Base-by-base conservation (phyloP, 2,888 invertebrate genomes). In the Eledona agricola region DNA sequence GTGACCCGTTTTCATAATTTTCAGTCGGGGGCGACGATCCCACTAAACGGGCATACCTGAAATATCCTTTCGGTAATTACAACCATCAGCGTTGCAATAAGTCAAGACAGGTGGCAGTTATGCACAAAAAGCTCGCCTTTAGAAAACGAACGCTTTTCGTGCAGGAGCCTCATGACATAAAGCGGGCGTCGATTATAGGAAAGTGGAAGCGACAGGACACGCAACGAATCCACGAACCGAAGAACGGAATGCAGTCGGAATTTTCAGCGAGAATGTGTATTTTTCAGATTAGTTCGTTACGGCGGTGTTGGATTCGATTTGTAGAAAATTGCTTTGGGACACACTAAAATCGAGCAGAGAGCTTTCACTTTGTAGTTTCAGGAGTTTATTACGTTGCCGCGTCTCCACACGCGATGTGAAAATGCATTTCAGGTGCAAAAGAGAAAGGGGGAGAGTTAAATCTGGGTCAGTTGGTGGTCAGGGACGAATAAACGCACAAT, bases 121-220 rank as follows among this genome's bases (percentile, higher is more conserved):
- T 42, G 42, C 13, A 31, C 31, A 31, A 42, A 59, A 57, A 58
- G 45, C 38, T 45, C 47, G 26, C 53, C 42, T 42, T 42, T 42
- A n/a, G 42, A 42, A 42, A 61, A 58, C 50, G 60, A 63, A 59
- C 54, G 52, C 26, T 51, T 58, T 57, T 50, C 63, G 62, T 63
- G 65, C 57, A 47, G 51, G 55, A 45, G 55, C 54, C 57, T 57
- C 62, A 51, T 51, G 59, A 60, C 57, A 60, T 60, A 64, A 60
- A 62, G 38, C 51, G 58, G 56, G 61, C 61, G 63, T 63, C 59
- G 62, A 60, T 59, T 57, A 55, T 59, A 58, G 56, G 64, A 65
- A 65, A 64, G 65, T 64, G 53, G 58, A 62, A 59, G 51, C 42
- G 58, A 60, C 55, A 43, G 58, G 49, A 58, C 67, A 66, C 67